These are phyloP conservation scores for Zalophus californianus DNA, from an alignment of 2,797 vertebrate genomes.

Conservation along the genomic window DNA sequence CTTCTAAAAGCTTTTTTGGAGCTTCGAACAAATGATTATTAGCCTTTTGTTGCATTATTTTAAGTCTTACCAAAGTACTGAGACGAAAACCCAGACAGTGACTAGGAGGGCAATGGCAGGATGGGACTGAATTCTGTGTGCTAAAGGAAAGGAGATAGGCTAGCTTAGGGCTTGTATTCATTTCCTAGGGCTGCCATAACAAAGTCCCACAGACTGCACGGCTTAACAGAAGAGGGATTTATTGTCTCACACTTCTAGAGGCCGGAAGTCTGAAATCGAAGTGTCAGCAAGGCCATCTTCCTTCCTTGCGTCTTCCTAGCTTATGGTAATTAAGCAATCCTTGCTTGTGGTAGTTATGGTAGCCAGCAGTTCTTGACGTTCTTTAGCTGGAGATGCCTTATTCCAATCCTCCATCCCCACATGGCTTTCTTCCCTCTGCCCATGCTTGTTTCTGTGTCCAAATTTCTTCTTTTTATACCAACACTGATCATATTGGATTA, in stretches of 20 bases:
- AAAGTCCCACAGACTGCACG: background rate
- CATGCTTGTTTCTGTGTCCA: background rate
- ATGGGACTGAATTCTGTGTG: background rate
- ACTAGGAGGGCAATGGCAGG: background rate
- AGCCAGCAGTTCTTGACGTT: background rate
- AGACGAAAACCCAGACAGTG: background rate
- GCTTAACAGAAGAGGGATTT: background rate
- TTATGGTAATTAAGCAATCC: background rate
- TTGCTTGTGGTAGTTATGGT: background rate
- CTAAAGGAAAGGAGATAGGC: background rate
- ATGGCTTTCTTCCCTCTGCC: background rate
- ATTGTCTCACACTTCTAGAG: background rate
- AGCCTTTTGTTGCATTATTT: background rate
- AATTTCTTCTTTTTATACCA: background rate
- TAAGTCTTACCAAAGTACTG: background rate
- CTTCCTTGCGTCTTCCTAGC: background rate
- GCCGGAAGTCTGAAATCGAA: background rate
- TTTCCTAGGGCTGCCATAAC: background rate
- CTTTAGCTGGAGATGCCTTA: background rate
- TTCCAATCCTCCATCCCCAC: background rate
- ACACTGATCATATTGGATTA: background rate
- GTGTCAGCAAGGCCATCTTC: background rate
- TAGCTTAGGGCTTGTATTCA: background rate
- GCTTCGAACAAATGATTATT: background rate
- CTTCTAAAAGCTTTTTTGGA: background rate